Evolutionary conservation across 2,888 invertebrate species (phyloP), one percentile per base, ranked within the genome.

Genomic region (Elegia similella): DNA sequence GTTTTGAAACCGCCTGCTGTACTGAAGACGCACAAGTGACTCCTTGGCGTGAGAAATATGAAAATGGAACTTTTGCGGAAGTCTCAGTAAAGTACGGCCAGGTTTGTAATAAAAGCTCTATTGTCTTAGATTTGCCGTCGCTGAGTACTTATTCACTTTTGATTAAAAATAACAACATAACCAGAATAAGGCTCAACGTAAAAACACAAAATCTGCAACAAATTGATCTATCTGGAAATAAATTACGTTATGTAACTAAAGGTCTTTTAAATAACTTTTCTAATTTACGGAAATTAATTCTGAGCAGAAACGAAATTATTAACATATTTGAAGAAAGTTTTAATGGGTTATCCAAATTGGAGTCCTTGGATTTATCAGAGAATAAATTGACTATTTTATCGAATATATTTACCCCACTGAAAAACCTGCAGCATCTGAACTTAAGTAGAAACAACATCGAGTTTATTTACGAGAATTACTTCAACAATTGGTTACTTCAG

Each of bases 341-440:
- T 69, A 87, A 87, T 63, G 93, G 93, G 38, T 85, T 96, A 62
- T 81, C 84, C 15, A 92, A 92, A 65, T 86, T 97, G 64, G 94
- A 94, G 76, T 93, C 92, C 54, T 85, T 97, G 68, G 95, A 96
- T 73, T 82, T 97, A 56, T 95, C 95, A 44, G 92, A 93, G 73
- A 96, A 96, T 78, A 92, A 93, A 65, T 80, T 96, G 63, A 87
- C 89, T 3, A 76, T 78, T 32, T 74, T 95, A 59, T 88, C 92
- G 34, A 93, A 93, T 62, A 91, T 93, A 34, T 93, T 95, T 64
- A 85, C 88, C 23, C 92, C 94, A 5, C 80, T 94, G 52, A 88
- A 86, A 64, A 93, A 88, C 64, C 84, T 96, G 17, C 95, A 95
- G 72, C 93, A 94, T 70, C 87, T 96, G n/a, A 95, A 95, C 76